phyloP scores from a whole-genome alignment of 2,797 vertebrate genomes.

The Otus scops region DNA sequence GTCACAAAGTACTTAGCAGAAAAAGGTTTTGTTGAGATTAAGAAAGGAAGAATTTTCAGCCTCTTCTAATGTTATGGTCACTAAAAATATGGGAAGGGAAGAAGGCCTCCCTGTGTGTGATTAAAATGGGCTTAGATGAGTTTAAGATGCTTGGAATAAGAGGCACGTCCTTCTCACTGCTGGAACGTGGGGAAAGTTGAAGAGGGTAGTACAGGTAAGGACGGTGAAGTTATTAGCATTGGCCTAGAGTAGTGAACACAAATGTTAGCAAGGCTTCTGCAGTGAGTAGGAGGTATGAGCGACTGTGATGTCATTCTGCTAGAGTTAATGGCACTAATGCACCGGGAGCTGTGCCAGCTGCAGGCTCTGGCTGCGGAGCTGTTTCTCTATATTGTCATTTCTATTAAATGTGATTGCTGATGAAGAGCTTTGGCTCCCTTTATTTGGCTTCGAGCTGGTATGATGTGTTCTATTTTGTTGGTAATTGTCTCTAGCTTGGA shows the following conservation, averaged over 20 bases:
- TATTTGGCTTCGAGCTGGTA: not conserved
- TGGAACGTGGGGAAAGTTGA: fast-evolving
- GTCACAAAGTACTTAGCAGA: not conserved
- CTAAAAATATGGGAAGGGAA: not conserved
- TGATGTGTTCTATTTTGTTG: not conserved
- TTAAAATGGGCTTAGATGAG: not conserved
- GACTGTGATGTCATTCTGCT: not conserved
- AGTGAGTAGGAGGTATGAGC: not conserved
- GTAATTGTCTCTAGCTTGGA: not conserved
- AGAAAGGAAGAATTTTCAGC: not conserved
- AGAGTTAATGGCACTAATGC: not conserved
- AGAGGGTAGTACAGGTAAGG: not conserved
- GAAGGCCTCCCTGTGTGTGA: fast-evolving
- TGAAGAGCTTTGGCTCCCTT: not conserved
- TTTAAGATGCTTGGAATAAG: not conserved
- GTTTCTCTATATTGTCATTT: not conserved
- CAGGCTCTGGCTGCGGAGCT: not conserved
- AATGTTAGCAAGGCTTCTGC: not conserved
- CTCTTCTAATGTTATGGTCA: not conserved
- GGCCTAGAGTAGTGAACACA: not conserved
- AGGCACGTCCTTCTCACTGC: not conserved
- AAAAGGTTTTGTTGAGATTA: not conserved
- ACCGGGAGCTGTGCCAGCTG: not conserved
- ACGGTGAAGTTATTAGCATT: not conserved
- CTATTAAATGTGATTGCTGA: not conserved